These are phyloP conservation scores for Rhyacophila brunnea DNA, from an alignment of 1,140 invertebrate genomes.

Conservation along the genomic window DNA sequence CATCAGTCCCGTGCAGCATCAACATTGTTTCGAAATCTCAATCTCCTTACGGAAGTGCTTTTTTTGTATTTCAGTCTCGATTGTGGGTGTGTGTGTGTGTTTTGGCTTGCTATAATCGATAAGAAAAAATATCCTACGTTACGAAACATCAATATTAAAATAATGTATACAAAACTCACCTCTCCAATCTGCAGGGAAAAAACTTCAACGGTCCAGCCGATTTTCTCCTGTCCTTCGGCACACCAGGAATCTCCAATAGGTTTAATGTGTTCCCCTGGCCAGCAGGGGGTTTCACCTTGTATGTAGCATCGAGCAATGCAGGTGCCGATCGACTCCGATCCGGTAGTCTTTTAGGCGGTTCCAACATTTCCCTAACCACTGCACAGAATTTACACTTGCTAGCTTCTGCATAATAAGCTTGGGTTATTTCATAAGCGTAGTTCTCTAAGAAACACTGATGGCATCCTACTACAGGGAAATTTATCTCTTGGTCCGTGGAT, in stretches of 20 bases:
- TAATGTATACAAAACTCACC: constrained; percentile 40
- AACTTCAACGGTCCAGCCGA: constrained; percentile 50
- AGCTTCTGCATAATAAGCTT: constrained; percentile 49
- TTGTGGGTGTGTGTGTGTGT: too few relatives aligned
- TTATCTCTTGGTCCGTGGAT: constrained; percentile 46
- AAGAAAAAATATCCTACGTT: too few relatives aligned
- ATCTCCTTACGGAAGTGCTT: too few relatives aligned
- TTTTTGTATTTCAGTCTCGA: too few relatives aligned
- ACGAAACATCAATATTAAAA: too few relatives aligned
- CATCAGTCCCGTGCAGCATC: too few relatives aligned
- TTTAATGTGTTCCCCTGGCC: constrained; percentile 40
- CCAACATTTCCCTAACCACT: constrained; percentile 50
- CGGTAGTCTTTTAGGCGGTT: constrained; percentile 41
- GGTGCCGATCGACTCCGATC: constrained; percentile 48
- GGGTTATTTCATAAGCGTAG: constrained; percentile 50
- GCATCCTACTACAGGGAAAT: constrained; percentile 43
- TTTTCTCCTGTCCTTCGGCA: constrained; percentile 45
- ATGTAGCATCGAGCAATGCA: constrained; percentile 40
- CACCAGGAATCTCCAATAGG: constrained; percentile 40
- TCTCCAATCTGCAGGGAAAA: constrained; percentile 42
- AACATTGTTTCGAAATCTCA: too few relatives aligned
- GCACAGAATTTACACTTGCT: constrained; percentile 51
- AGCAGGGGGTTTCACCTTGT: constrained; percentile 13
- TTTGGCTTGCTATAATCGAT: too few relatives aligned
- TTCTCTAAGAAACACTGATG: constrained; percentile 54